Percentiles rank a stretch among this genome's conserved stretches.
Evolutionary conservation across 2,888 invertebrate species (phyloP).

Genomic region (Sclerodermus sp.): DNA sequence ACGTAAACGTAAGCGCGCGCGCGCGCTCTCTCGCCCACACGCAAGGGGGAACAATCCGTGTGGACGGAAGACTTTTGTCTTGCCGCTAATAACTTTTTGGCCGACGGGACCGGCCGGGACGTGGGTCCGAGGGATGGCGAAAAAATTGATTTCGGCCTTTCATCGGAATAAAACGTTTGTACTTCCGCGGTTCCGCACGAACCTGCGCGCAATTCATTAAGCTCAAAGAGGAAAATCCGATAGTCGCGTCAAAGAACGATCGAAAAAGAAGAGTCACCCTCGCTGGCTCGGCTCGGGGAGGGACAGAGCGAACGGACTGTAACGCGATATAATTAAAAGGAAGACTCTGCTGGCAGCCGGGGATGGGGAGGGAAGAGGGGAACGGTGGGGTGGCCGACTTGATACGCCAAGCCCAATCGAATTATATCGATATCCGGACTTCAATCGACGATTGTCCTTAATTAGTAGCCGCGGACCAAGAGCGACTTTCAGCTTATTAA

Average conservation of each 20-base stretch:
- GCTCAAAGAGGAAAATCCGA: constrained; percentile 30
- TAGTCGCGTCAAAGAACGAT: constrained; percentile 21
- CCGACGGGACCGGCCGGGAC: not conserved
- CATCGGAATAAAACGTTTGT: too few species aligned
- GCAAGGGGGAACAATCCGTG: constrained; percentile 10
- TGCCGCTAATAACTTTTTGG: constrained; percentile 31
- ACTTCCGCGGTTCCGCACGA: not conserved
- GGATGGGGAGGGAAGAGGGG: not conserved
- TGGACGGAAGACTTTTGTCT: constrained; percentile 32
- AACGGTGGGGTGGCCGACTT: too few species aligned
- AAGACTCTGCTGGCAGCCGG: not conserved
- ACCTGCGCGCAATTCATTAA: constrained; percentile 18
- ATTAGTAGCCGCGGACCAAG: too few species aligned
- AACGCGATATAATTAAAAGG: constrained; percentile 19
- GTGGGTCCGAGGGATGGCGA: not conserved
- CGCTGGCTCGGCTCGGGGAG: not conserved
- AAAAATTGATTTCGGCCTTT: constrained; percentile 26
- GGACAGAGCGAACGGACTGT: not conserved
- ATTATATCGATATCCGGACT: too few species aligned
- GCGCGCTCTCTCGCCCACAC: not conserved
- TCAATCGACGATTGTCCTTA: too few species aligned
- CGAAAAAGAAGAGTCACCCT: constrained; percentile 3
- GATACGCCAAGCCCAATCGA: too few species aligned
- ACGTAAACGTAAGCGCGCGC: too few species aligned
- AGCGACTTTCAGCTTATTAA: too few species aligned